phyloP scores from a whole-genome alignment of 2,113 vertebrate species.

The Onychostoma macrolepis region DNA sequence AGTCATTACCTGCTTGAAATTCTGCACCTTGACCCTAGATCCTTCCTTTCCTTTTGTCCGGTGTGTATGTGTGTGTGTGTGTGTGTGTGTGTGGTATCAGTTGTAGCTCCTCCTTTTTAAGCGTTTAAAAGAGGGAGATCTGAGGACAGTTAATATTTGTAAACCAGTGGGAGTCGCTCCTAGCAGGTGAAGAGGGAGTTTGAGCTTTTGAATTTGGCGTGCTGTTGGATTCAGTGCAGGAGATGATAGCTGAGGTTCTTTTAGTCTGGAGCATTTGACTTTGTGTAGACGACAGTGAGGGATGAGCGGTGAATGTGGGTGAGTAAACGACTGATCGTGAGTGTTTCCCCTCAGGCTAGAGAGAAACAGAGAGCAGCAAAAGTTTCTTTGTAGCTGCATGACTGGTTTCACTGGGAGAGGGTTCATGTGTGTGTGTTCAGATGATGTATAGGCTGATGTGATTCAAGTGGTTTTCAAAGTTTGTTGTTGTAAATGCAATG shows the following conservation, averaged over 20 bases:
- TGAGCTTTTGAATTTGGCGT: not conserved
- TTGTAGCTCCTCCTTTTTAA: slow-evolving; percentile 47
- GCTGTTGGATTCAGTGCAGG: not conserved
- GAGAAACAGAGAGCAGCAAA: slow-evolving; percentile 1
- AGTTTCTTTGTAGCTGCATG: slow-evolving; percentile 17
- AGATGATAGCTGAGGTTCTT: not conserved
- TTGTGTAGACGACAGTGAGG: slow-evolving; percentile 13
- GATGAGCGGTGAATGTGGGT: slow-evolving; percentile 32
- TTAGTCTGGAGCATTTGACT: not conserved
- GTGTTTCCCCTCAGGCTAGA: not conserved
- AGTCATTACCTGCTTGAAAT: slow-evolving; percentile 55
- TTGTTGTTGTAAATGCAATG: slow-evolving; percentile 10
- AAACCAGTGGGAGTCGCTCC: not conserved
- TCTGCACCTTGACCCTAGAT: slow-evolving; percentile 43
- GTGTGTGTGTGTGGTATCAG: slow-evolving; percentile 26
- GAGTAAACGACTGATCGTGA: slow-evolving; percentile 29
- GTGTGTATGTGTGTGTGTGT: slow-evolving; percentile 36
- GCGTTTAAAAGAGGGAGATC: slow-evolving; percentile 4
- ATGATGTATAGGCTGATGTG: not conserved
- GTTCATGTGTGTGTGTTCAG: slow-evolving; percentile 4
- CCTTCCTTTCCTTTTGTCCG: slow-evolving; percentile 9
- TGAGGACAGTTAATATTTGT: slow-evolving; percentile 13
- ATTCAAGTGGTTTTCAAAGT: slow-evolving; percentile 9
- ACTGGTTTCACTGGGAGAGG: slow-evolving; percentile 21
- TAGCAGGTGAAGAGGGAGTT: not conserved